Base-by-base conservation (phyloP, 1,140 invertebrate genomes). In the Proales similis region DNA sequence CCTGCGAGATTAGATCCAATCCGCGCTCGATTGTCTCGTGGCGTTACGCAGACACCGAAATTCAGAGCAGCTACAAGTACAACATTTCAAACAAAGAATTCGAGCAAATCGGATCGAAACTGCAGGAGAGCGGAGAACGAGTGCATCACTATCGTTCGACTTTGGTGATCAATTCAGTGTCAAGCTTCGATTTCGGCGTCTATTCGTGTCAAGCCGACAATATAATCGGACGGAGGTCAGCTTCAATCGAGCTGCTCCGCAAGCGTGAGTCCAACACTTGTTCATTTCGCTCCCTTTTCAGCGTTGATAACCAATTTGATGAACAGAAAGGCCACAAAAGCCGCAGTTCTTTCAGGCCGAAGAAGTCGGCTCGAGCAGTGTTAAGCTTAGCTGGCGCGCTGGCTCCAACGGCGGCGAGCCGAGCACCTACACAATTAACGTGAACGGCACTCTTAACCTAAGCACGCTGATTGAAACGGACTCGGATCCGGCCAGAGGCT, bases 261-360 rank as follows among this genome's bases (percentile, higher is more conserved):
- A 57, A 57, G 32, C 51, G 51, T 57, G 27, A 57, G 30, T 19
- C n/a, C n/a, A n/a, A n/a, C n/a, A n/a, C n/a, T n/a, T n/a, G n/a
- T n/a, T n/a, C n/a, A n/a, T n/a, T n/a, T n/a, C n/a, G n/a, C n/a
- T n/a, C n/a, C n/a, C n/a, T n/a, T n/a, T n/a, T n/a, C n/a, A n/a
- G n/a, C n/a, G n/a, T n/a, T n/a, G n/a, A n/a, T n/a, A n/a, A n/a
- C n/a, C n/a, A n/a, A n/a, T n/a, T n/a, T 12, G 11, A 33, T 32
- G n/a, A 29, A 14, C 4, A 57, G 51, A 57, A 57, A 57, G 45
- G 27, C 51, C 51, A 17, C 36, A 57, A 27, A 22, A 22, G 27
- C 51, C 51, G 4, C 27, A 14, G 11, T 36, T 42, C 9, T 42
- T 57, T 5, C 39, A 57, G 30, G 22, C 45, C 11, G 29, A 42